These are phyloP conservation scores for Aldrovandia affinis DNA, from an alignment of 2,797 vertebrate species.

Conservation along the genomic window DNA sequence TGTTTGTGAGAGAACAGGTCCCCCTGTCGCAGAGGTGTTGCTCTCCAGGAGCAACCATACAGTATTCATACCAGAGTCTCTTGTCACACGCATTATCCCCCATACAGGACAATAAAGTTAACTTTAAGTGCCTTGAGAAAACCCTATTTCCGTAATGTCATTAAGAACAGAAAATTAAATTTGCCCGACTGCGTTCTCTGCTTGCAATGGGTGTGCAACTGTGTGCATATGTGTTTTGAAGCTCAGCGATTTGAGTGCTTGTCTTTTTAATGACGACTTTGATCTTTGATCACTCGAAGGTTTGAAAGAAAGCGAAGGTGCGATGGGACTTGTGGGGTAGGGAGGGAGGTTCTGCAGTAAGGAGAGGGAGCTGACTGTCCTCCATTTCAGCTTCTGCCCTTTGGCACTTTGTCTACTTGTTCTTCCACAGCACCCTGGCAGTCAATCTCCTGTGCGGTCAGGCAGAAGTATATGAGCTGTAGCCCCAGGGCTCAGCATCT, in stretches of 20 bases:
- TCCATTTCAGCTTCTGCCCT: neutral
- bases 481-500: slow-evolving; percentile 37
- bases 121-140: neutral
- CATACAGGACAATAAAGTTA: neutral
- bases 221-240: too few relatives aligned
- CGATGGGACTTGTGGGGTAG: neutral
- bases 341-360: neutral
- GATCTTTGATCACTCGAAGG: neutral
- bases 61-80: neutral
- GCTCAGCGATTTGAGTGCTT: neutral
- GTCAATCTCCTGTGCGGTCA: neutral
- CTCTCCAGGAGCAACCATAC: slow-evolving; percentile 12
- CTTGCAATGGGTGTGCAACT: neutral
- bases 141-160: neutral
- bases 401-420: neutral
- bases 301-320: too few relatives aligned
- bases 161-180: neutral
- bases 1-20: neutral
- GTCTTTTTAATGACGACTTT: neutral
- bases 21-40: neutral
- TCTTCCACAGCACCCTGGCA: neutral
- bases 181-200: neutral
- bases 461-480: slow-evolving; percentile 28
- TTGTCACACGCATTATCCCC: neutral
- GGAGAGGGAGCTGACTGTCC: neutral